These are phyloP conservation scores for Drosophila nigromelanica DNA, from an alignment of 1,140 invertebrate species.

Conservation along the genomic window DNA sequence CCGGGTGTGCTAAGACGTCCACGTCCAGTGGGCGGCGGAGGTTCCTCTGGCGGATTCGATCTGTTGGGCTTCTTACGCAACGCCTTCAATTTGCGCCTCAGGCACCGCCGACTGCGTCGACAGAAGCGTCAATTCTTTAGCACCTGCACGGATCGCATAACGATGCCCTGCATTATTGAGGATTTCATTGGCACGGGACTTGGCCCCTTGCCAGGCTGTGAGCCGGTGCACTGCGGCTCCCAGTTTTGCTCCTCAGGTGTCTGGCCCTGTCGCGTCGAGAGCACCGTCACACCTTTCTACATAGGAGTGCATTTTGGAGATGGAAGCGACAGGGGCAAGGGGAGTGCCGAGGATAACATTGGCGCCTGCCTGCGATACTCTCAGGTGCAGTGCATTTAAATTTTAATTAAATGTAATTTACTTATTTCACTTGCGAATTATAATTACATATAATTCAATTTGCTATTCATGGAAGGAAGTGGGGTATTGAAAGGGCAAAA, in stretches of 20 bases:
- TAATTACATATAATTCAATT: too few relatives aligned
- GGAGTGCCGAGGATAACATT: slow-evolving; percentile 90
- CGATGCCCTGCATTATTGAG: slow-evolving; percentile 92
- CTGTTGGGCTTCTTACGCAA: slow-evolving; percentile 55
- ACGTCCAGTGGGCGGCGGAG: slow-evolving; percentile 49
- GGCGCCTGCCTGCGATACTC: slow-evolving; percentile 90
- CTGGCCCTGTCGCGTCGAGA: slow-evolving; percentile 89
- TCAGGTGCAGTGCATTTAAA: slow-evolving; percentile 87
- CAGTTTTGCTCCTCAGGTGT: slow-evolving; percentile 87
- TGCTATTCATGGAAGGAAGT: too few relatives aligned
- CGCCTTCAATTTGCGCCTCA: slow-evolving; percentile 45
- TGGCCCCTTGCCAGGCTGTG: slow-evolving; percentile 70
- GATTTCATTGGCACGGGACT: slow-evolving; percentile 89
- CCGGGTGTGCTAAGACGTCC: slow-evolving; percentile 62
- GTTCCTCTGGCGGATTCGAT: slow-evolving; percentile 62
- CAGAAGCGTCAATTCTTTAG: slow-evolving; percentile 78
- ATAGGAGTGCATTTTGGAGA: slow-evolving; percentile 91
- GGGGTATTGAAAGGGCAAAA: too few relatives aligned
- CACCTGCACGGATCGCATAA: slow-evolving; percentile 89
- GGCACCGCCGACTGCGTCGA: slow-evolving; percentile 51
- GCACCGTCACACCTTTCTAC: slow-evolving; percentile 90
- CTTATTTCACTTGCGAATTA: too few relatives aligned
- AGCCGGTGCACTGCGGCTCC: slow-evolving; percentile 89
- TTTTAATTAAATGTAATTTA: too few relatives aligned
- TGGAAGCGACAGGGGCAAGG: slow-evolving; percentile 86